Evolutionary conservation across 1,140 invertebrate genomes (phyloP).

Genomic region (Drosophila elegans): DNA sequence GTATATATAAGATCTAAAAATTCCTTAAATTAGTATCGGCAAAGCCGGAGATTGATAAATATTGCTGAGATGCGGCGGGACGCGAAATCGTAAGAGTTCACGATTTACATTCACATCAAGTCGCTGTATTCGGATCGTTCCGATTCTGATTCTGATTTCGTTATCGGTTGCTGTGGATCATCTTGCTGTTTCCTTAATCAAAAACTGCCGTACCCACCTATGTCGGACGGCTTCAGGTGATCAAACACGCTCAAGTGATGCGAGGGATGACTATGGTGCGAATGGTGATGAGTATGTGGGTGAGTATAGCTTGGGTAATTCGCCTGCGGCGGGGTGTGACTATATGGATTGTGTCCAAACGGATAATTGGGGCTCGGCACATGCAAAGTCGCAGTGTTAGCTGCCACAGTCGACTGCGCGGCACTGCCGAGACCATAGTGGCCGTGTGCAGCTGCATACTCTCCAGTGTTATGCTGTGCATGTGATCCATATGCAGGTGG

Average conservation of each 20-base stretch:
- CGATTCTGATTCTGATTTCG: constrained; percentile 4
- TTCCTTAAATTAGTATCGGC: constrained; percentile 59
- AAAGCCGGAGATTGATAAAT: constrained; percentile 72
- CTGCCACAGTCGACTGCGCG: constrained; percentile 36
- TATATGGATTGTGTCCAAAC: constrained; percentile 53
- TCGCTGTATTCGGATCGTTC: constrained; percentile 26
- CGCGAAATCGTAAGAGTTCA: constrained; percentile 3
- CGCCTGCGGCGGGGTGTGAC: constrained; percentile 50
- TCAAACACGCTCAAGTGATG: constrained; percentile 81
- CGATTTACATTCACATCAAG: constrained; percentile 21
- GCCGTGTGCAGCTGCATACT: constrained; percentile 21
- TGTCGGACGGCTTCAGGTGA: constrained; percentile 80
- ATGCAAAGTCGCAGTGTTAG: constrained; percentile 69
- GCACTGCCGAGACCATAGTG: constrained; percentile 25
- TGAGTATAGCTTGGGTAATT: constrained; percentile 59
- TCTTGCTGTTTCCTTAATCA: constrained; percentile 41
- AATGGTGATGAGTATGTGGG: constrained; percentile 41
- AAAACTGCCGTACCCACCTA: constrained; percentile 74
- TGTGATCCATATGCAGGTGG: constrained; percentile 48
- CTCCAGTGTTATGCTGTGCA: constrained; percentile 48
- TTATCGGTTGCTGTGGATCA: neutral
- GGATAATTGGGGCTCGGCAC: constrained; percentile 82
- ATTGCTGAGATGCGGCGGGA: constrained; percentile 42
- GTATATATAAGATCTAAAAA: constrained; percentile 55
- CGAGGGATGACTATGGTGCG: constrained; percentile 58